Evolutionary conservation across 2,888 invertebrate species (phyloP).

Genomic region (Hirtodrosophila trivittata): DNA sequence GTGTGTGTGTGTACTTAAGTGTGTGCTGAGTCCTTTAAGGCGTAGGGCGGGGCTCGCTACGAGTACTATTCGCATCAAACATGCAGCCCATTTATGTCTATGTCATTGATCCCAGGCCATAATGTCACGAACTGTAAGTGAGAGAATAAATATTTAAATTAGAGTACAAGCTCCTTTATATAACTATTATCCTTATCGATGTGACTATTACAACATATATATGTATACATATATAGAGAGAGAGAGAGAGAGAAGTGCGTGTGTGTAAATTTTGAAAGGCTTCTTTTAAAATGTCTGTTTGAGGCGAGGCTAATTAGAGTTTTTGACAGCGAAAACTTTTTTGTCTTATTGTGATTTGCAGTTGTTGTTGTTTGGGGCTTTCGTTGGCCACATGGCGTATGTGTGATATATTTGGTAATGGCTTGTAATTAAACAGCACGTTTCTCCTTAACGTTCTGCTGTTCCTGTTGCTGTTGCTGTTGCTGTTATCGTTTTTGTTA

Average conservation of each 20-base stretch:
- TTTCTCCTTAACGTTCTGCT: slow-evolving; percentile 29
- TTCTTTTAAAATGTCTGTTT: too few species aligned
- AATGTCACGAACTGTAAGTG: slow-evolving; percentile 16
- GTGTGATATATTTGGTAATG: slow-evolving; percentile 76
- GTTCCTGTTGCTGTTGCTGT: slow-evolving; percentile 5
- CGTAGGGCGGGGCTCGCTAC: neutral
- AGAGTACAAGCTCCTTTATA: slow-evolving; percentile 8
- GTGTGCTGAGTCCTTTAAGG: neutral
- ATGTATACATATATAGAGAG: too few species aligned
- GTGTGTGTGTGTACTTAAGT: neutral
- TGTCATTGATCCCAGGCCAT: slow-evolving; percentile 31
- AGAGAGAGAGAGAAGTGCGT: too few species aligned
- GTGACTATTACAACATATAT: too few species aligned
- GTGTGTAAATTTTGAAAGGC: too few species aligned
- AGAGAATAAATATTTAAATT: slow-evolving; percentile 15
- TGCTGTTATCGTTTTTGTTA: slow-evolving; percentile 29
- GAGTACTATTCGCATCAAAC: slow-evolving; percentile 2
- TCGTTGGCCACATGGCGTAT: slow-evolving; percentile 66
- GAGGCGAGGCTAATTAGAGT: too few species aligned
- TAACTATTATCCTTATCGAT: too few species aligned
- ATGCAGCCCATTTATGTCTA: neutral
- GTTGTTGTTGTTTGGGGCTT: slow-evolving; percentile 39
- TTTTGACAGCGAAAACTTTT: too few species aligned
- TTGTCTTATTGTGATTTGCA: neutral
- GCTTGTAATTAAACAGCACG: slow-evolving; percentile 72